A percentile compares a stretch with the other conserved stretches of the same genome.
These are phyloP conservation scores for Endomychus coccineus DNA, from an alignment of 2,888 invertebrate species.

Conservation along the genomic window DNA sequence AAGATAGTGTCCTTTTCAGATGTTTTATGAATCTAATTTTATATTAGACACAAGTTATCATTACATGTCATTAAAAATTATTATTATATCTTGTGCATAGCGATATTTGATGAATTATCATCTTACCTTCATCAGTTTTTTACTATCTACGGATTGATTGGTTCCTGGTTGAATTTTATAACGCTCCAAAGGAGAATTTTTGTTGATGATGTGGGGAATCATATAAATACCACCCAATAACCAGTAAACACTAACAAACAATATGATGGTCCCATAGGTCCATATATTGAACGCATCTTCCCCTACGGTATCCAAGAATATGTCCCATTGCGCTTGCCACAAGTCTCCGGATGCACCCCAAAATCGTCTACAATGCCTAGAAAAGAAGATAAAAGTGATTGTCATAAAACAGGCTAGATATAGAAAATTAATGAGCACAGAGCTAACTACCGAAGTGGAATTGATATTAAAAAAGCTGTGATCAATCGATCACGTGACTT, in stretches of 20 bases:
- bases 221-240: constrained; percentile 65
- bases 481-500: too few relatives aligned
- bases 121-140: constrained; percentile 51
- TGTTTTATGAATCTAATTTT: too few relatives aligned
- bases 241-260: constrained; percentile 68
- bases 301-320: constrained; percentile 57
- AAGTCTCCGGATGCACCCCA: constrained; percentile 83
- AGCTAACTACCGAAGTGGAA: too few relatives aligned
- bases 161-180: constrained; percentile 80
- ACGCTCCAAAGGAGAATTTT: constrained; percentile 61
- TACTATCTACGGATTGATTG: constrained; percentile 64
- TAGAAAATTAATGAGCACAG: too few relatives aligned
- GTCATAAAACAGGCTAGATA: too few relatives aligned
- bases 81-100: too few relatives aligned
- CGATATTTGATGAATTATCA: too few relatives aligned
- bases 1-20: too few relatives aligned
- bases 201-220: constrained; percentile 64
- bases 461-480: too few relatives aligned
- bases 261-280: constrained; percentile 54
- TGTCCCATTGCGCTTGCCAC: constrained; percentile 77
- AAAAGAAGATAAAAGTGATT: constrained; percentile 39
- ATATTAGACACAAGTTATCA: too few relatives aligned
- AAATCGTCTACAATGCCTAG: constrained; percentile 70
- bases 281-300: constrained; percentile 60
- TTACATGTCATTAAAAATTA: too few relatives aligned